Evolutionary conservation across 2,797 vertebrate genomes (phyloP), one percentile per base, ranked within the genome.

Genomic region (Eleutherodactylus coqui): DNA sequence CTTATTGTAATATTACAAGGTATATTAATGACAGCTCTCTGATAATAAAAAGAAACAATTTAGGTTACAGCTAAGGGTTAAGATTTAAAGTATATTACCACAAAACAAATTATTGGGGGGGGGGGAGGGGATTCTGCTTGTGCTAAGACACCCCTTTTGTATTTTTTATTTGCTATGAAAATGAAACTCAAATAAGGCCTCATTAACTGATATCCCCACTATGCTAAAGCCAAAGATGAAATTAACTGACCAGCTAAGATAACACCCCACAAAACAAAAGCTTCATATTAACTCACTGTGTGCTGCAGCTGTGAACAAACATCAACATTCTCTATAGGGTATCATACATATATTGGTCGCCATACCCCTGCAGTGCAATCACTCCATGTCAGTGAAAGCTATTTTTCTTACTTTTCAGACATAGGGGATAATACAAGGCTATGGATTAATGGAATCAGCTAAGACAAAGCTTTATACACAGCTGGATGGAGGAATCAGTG

Each of bases 391-490:
- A 76, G 47, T 53, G 47, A 76, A 76, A 76, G 45, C 45, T 5
- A 32, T 76, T 53, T 51, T 43, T n/a, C 0, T 41, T 13, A 24
- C 10, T 72, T 72, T 76, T 34, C 16, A 53, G 27, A 49, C 16
- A 21, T 6, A 14, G 17, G 47, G 75, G 75, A 51, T 76, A 76
- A 76, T 32, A 76, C 75, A 34, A 24, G 47, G 47, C 27, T 53
- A 19, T 76, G 75, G 75, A 51, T 76, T 51, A 51, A 53, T 76
- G 29, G 32, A 76, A 76, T 51, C 17, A 24, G 29, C 47, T 34
- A 76, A 76, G 75, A 75, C 45, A 75, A 76, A 76, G 75, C 75
- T 75, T 21, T 21, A 34, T 7, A 47, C n/a, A 75, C 47, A 76
- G 75, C 75, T 75, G 73, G 73, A 75, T 75, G 43, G 45, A 27